Evolutionary conservation across 1,140 invertebrate genomes (phyloP).

Genomic region (Macrobrachium nipponense): DNA sequence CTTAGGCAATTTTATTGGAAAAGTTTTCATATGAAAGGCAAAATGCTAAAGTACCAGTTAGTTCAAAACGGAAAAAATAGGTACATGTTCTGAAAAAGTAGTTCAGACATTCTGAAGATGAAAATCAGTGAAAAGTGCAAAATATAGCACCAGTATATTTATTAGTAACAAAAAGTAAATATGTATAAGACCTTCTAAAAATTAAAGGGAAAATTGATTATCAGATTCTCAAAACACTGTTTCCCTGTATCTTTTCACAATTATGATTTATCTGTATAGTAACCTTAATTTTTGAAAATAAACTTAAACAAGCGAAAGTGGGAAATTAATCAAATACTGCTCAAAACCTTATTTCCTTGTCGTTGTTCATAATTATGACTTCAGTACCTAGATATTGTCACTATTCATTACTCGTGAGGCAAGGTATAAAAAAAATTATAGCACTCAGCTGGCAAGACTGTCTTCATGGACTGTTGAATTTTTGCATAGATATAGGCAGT

Average conservation of each 20-base stretch:
- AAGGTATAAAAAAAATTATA: too few species aligned
- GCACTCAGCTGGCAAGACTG: too few species aligned
- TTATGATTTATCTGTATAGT: conserved; percentile 9
- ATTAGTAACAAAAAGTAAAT: background rate
- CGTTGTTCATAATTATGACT: conserved; percentile 21
- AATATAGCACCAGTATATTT: background rate
- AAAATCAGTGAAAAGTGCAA: background rate
- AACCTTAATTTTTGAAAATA: background rate
- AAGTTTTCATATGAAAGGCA: conserved; percentile 3
- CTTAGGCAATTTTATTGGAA: background rate
- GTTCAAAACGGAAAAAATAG: background rate
- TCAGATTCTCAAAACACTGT: too few species aligned
- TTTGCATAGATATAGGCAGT: too few species aligned
- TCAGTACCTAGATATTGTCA: background rate
- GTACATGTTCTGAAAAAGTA: background rate
- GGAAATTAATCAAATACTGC: too few species aligned
- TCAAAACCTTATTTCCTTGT: conserved; percentile 17
- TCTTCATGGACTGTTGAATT: too few species aligned
- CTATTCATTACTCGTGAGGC: conserved; percentile 4
- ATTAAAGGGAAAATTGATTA: background rate
- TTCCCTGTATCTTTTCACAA: background rate
- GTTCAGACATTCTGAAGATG: too few species aligned
- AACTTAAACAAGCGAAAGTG: conserved; percentile 1
- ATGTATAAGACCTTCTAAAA: background rate
- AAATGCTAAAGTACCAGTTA: background rate